Conservation (phyloP, 2,113 vertebrate genomes). For the Tilapia sparmanii region DNA sequence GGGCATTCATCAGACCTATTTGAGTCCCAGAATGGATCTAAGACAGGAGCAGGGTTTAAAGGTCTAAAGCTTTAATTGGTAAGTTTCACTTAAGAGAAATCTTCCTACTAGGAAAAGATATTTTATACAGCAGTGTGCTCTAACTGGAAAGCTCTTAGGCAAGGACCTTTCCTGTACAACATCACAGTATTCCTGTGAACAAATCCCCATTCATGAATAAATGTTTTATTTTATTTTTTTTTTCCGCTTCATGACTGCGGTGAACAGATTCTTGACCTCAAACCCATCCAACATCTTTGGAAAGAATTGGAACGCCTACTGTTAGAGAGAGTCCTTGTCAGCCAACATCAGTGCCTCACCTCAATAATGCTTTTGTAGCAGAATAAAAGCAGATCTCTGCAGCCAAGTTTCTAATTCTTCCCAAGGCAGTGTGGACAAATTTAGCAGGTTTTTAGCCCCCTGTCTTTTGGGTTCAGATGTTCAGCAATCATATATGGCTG, state of each 20-base stretch:
- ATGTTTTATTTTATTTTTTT: background rate
- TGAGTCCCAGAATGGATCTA: background rate
- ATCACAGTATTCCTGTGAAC: background rate
- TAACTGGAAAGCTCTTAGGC: background rate
- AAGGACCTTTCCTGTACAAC: background rate
- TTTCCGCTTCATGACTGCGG: background rate
- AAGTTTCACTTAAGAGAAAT: background rate
- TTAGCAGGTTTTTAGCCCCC: background rate
- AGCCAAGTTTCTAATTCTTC: background rate
- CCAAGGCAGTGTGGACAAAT: background rate
- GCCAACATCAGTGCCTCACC: background rate
- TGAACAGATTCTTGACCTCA: background rate
- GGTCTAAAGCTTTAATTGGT: background rate
- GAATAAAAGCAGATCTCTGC: background rate
- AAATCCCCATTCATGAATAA: background rate
- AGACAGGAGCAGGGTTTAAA: background rate
- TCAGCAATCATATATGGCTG: background rate
- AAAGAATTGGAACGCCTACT: background rate
- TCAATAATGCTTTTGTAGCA: background rate
- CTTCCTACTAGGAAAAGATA: background rate
- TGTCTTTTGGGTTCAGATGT: background rate
- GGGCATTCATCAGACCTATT: background rate
- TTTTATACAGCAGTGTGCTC: background rate
- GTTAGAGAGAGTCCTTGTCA: background rate
- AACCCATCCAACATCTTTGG: background rate